These are phyloP conservation scores for Epicauta chinensis DNA, from an alignment of 1,140 invertebrate species.

Conservation along the genomic window DNA sequence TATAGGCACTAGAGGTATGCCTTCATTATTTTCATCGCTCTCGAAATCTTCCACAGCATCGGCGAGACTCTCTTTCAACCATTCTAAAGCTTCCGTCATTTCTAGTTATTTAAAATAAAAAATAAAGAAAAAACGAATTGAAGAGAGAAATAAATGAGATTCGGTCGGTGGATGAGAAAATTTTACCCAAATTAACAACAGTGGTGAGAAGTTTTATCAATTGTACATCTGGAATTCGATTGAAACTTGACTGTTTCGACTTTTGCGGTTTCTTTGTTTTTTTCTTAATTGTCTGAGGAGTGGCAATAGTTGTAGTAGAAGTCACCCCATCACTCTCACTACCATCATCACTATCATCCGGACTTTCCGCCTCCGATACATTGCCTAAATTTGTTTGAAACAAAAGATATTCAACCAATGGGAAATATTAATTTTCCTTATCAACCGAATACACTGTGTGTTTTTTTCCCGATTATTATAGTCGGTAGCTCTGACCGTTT, in stretches of 20 bases:
- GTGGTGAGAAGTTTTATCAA: conserved; percentile 3
- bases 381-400: background rate
- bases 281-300: background rate
- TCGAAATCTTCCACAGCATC: conserved; percentile 56
- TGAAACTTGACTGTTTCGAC: background rate
- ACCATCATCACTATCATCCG: conserved; percentile 5
- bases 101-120: conserved; percentile 1
- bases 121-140: background rate
- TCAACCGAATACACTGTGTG: too few relatives aligned
- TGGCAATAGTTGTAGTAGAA: background rate
- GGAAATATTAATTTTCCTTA: too few relatives aligned
- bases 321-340: background rate
- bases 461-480: too few relatives aligned
- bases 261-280: conserved; percentile 4
- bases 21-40: conserved; percentile 45
- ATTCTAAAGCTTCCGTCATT: conserved; percentile 50
- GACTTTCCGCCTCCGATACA: background rate
- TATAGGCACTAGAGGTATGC: conserved; percentile 61
- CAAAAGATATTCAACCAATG: too few relatives aligned
- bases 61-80: conserved; percentile 54
- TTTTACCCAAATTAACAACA: conserved; percentile 10
- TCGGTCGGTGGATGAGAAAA: too few relatives aligned
- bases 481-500: too few relatives aligned
- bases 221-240: background rate
- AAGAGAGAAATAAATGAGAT: too few relatives aligned